Evolutionary conservation across 2,797 vertebrate species (phyloP).

Genomic region (Apogon hyalosoma): DNA sequence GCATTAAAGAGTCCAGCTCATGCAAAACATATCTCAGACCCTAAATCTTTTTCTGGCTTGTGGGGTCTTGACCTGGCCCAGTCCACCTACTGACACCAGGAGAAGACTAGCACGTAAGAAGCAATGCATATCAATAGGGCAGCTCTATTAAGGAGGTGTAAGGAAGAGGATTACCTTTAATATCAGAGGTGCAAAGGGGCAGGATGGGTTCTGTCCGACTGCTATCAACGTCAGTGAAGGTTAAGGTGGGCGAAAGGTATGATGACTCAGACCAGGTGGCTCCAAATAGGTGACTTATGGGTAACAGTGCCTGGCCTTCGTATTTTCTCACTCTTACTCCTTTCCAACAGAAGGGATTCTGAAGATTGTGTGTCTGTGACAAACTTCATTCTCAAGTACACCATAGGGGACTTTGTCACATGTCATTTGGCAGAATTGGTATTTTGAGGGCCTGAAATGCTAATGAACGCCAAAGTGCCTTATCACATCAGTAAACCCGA

Average conservation of each 20-base stretch:
- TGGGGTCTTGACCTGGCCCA: constrained; percentile 35
- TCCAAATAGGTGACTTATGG: constrained; percentile 29
- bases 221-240: constrained; percentile 45
- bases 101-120: constrained; percentile 31
- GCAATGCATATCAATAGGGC: constrained; percentile 66
- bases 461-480: constrained; percentile 47
- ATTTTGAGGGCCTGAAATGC: constrained; percentile 36
- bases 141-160: constrained; percentile 35
- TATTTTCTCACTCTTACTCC: constrained; percentile 3
- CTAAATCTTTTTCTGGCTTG: constrained; percentile 19
- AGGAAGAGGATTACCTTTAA: constrained; percentile 26
- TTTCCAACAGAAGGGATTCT: constrained; percentile 4
- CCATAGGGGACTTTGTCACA: constrained; percentile 10
- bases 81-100: constrained; percentile 20
- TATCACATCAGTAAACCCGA: constrained; percentile 44
- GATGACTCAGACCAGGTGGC: constrained; percentile 31
- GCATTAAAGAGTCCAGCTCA: constrained; percentile 1
- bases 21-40: constrained; percentile 2
- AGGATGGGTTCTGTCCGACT: constrained; percentile 42
- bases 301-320: constrained; percentile 16
- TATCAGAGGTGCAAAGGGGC: constrained; percentile 24
- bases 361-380: constrained; percentile 3
- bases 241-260: constrained; percentile 49
- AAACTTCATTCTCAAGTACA: constrained; percentile 24
- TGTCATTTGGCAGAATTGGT: constrained; percentile 29